Evolutionary conservation across 1,140 invertebrate genomes (phyloP), one percentile per base, ranked within the genome.

Genomic region (Luehdorfia chinensis): DNA sequence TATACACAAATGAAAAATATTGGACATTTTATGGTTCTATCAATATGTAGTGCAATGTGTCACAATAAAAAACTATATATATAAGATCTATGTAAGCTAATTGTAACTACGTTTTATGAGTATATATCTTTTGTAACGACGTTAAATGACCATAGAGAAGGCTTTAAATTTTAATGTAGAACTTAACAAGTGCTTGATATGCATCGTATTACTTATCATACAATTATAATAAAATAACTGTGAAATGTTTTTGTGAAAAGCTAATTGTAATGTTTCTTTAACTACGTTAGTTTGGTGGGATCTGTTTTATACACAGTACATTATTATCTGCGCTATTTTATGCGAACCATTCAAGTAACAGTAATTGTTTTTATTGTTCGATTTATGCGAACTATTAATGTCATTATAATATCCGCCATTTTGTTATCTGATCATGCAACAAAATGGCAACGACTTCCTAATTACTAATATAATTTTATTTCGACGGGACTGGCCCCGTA

Each of bases 41-140:
- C 9, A 27, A 28, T 9, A 6, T 18, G 14, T 30, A 43, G 39
- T 43, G 39, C 23, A 27, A 28, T 41, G 37, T 16, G 39, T 43
- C 39, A 43, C 36, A 23, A 39, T 23, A 14, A 27, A 23, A 21
- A 34, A 9, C 9, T 21, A 4, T 37, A 37, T 25, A 25, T 41
- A 23, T 27, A 14, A 37, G 3, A 43, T 43, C 23, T 23, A 13
- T 39, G 2, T 27, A 28, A n/a, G 14, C 8, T 23, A 28, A 8
- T 31, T 14, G 4, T 27, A 41, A 39, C 13, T 16, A 4, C 19
- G 19, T 21, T 14, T 32, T 18, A 34, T 9, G 33, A 8, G 2
- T 43, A 30, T 43, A 43, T 43, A 31, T 31, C 39, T 43, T 43
- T 43, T 30, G 33, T 34, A 34, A 41, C 14, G 21, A 30, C 27